Evolutionary conservation across 1,140 invertebrate genomes (phyloP).

Genomic region (Akabosia matsudoensis): DNA sequence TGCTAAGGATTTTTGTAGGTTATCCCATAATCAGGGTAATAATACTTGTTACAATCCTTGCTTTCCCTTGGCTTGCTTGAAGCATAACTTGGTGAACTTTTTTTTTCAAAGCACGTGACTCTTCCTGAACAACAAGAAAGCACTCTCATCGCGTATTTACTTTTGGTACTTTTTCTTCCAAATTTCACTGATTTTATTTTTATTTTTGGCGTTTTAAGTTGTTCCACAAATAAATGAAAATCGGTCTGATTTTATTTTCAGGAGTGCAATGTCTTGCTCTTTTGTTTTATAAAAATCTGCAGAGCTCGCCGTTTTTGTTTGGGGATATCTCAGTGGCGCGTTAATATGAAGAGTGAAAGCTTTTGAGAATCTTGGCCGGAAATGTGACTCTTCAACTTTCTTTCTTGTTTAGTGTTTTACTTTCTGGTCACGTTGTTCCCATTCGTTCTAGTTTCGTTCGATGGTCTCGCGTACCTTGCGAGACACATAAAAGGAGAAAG

Average conservation of each 20-base stretch:
- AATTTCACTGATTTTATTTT: not conserved
- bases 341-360: not conserved
- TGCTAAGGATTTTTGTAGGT: not conserved
- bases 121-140: not conserved
- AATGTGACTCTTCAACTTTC: constrained; percentile 15
- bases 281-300: no score
- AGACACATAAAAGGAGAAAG: no score
- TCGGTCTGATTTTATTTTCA: no score
- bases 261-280: no score
- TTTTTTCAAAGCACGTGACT: no score
- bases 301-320: no score
- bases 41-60: not conserved
- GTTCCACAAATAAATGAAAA: no score
- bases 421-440: constrained; percentile 4
- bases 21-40: constrained; percentile 12
- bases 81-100: not conserved
- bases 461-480: not conserved
- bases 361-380: not conserved
- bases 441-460: not conserved
- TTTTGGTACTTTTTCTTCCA: not conserved
- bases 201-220: no score
- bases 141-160: not conserved
- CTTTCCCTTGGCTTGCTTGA: not conserved
- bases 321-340: no score
- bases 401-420: constrained; percentile 1